phyloP scores from a whole-genome alignment of 2,113 vertebrate species.

The Campylomormyrus numenius region DNA sequence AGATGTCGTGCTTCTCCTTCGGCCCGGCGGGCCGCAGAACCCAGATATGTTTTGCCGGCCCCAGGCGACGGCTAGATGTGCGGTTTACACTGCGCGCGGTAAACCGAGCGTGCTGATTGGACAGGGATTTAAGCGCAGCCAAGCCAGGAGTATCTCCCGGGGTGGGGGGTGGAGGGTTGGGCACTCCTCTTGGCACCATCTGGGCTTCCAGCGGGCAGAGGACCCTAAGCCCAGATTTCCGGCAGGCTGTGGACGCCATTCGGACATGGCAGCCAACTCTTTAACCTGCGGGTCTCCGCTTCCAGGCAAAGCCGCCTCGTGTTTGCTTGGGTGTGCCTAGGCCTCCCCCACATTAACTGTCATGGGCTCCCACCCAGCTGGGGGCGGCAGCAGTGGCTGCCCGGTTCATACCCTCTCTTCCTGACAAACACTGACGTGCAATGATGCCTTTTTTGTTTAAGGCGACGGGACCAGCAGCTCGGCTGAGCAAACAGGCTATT shows the following conservation, averaged over 20 bases:
- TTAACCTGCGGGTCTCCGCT: neutral
- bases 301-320: neutral
- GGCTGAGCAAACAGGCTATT: neutral
- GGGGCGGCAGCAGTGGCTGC: neutral
- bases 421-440: neutral
- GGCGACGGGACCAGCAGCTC: neutral
- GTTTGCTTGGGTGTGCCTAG: neutral
- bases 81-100: conserved; percentile 45
- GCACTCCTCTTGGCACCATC: conserved; percentile 56
- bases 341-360: conserved; percentile 22
- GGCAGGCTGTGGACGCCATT: conserved; percentile 49
- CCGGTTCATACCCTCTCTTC: neutral
- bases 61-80: conserved; percentile 61
- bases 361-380: conserved; percentile 47
- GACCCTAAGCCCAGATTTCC: conserved; percentile 50
- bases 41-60: conserved; percentile 63
- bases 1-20: conserved; percentile 64
- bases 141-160: conserved; percentile 53
- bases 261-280: conserved; percentile 6
- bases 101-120: conserved; percentile 78
- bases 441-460: neutral
- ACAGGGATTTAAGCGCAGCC: conserved; percentile 80
- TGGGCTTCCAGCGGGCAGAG: conserved; percentile 63
- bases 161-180: conserved; percentile 19
- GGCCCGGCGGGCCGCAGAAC: neutral